phyloP scores from a whole-genome alignment of 1,140 invertebrate genomes.

The Trichonephila clavata region DNA sequence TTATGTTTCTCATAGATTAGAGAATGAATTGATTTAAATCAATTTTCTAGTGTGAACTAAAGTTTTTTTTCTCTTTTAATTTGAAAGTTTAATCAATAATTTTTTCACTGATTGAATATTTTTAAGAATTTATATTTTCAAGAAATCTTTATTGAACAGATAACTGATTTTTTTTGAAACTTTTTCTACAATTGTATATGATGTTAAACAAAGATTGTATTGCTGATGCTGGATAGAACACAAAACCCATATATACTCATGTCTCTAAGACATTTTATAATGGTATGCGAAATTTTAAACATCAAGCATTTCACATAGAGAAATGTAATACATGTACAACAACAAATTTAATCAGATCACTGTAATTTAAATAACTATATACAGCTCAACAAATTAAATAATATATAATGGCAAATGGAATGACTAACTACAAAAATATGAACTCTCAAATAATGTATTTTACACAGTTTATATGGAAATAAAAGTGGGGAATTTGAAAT shows the following conservation, averaged over 20 bases:
- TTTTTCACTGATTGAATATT: too few species aligned
- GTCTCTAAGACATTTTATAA: background rate
- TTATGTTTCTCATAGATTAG: background rate
- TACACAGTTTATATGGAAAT: background rate
- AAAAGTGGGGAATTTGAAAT: background rate
- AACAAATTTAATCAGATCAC: background rate
- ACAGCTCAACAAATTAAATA: slow-evolving; percentile 28
- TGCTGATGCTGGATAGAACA: too few species aligned
- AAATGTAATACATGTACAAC: slow-evolving; percentile 22
- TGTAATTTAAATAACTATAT: slow-evolving; percentile 44
- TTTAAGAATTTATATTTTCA: too few species aligned
- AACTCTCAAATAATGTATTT: background rate
- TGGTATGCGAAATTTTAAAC: background rate
- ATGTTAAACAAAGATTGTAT: too few species aligned
- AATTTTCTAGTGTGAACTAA: too few species aligned
- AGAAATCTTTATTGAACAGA: too few species aligned
- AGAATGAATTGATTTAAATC: too few species aligned
- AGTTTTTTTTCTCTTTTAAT: too few species aligned
- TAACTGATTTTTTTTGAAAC: too few species aligned
- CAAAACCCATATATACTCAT: too few species aligned
- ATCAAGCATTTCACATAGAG: background rate
- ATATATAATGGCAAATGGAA: slow-evolving; percentile 50
- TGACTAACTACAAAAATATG: slow-evolving; percentile 27
- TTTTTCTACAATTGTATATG: too few species aligned
- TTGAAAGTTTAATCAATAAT: too few species aligned